A percentile compares a stretch with the other conserved stretches of the same genome.
Conservation (phyloP, 1,140 invertebrate species). For the Zelostemma sp. region DNA sequence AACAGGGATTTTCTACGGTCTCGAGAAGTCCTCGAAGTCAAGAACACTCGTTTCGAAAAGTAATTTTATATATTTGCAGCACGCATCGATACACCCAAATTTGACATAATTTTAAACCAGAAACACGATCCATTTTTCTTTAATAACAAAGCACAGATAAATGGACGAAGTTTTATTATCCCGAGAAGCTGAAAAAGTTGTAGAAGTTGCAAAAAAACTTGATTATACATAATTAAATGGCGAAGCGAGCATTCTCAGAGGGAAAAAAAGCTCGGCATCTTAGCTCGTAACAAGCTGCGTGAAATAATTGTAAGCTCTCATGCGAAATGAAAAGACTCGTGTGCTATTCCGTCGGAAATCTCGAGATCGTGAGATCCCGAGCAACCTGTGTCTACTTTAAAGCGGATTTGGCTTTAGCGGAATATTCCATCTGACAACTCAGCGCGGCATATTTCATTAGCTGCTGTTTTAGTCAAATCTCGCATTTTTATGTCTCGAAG, state of each 20-base stretch:
- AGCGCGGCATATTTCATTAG: conserved; percentile 7
- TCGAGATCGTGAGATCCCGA: conserved; percentile 9
- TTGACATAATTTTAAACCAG: too few relatives aligned
- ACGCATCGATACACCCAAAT: too few relatives aligned
- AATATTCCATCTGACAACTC: conserved; percentile 6
- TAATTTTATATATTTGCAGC: too few relatives aligned
- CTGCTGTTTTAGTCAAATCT: conserved; percentile 6
- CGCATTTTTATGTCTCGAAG: neutral
- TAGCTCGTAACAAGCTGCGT: conserved; percentile 6
- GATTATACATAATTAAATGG: conserved; percentile 9
- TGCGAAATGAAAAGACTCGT: conserved; percentile 15
- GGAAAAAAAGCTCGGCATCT: neutral
- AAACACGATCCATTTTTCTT: too few relatives aligned
- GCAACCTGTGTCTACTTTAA: conserved; percentile 12
- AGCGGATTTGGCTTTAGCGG: conserved; percentile 5
- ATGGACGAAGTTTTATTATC: too few relatives aligned
- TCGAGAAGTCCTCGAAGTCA: too few relatives aligned
- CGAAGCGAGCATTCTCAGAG: conserved; percentile 1
- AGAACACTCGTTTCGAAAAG: too few relatives aligned
- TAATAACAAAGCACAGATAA: too few relatives aligned
- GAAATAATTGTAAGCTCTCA: conserved; percentile 8
- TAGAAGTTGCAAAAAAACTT: too few relatives aligned
- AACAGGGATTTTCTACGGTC: too few relatives aligned
- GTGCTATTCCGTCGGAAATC: conserved; percentile 6
- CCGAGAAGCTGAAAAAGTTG: too few relatives aligned